phyloP scores from a whole-genome alignment of 1,140 invertebrate genomes.

The Zaprionus nigranus region DNA sequence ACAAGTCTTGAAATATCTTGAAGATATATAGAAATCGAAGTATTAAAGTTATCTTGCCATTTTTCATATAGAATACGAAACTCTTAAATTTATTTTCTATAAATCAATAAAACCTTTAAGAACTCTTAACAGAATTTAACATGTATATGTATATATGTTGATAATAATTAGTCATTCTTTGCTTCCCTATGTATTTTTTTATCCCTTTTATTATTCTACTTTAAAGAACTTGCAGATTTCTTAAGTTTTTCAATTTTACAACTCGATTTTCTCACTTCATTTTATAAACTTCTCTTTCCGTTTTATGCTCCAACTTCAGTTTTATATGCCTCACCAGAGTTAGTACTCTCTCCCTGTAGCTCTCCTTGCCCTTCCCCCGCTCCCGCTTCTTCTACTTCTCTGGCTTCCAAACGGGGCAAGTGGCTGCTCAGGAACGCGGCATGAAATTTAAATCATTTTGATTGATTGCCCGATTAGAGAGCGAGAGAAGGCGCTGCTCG shows the following conservation, averaged over 20 bases:
- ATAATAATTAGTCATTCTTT: too few relatives aligned
- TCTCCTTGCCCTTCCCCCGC: not conserved
- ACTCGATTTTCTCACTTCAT: not conserved
- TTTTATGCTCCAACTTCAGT: not conserved
- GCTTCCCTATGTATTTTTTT: too few relatives aligned
- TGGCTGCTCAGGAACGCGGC: constrained; percentile 48
- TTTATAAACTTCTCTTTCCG: not conserved
- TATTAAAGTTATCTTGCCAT: too few relatives aligned
- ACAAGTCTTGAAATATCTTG: too few relatives aligned
- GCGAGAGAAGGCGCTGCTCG: constrained; percentile 3
- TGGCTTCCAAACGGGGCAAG: not conserved
- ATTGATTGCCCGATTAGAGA: constrained; percentile 78
- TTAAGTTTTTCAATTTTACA: not conserved
- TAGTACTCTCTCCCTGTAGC: not conserved
- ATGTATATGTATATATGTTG: too few relatives aligned
- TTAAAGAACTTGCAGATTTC: not conserved
- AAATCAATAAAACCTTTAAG: too few relatives aligned
- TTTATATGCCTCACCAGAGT: not conserved
- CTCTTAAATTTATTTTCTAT: too few relatives aligned
- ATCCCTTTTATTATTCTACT: too few relatives aligned
- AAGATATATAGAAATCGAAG: too few relatives aligned
- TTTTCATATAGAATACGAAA: too few relatives aligned
- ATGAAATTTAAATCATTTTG: constrained; percentile 83
- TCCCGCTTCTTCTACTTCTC: not conserved
- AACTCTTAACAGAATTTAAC: too few relatives aligned